These are phyloP conservation scores for Bovichtus variegatus DNA, from an alignment of 2,797 vertebrate genomes.

Conservation along the genomic window DNA sequence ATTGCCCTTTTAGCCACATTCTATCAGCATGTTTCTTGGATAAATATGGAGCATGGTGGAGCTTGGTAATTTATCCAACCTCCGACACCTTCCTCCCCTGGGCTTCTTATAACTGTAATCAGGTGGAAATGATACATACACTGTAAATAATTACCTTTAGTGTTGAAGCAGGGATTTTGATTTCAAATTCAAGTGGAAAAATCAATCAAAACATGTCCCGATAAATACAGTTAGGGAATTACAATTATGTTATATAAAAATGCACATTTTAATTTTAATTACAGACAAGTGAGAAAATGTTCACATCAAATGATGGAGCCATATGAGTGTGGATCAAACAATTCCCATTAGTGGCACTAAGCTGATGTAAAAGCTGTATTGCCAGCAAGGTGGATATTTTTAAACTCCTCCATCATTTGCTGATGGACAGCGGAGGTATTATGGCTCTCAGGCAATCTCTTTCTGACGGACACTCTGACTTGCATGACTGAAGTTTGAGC, in stretches of 20 bases:
- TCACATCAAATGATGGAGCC: constrained; percentile 73
- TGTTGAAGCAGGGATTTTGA: not conserved
- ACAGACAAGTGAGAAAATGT: constrained; percentile 68
- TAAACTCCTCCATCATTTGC: constrained; percentile 73
- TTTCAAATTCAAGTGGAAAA: constrained; percentile 15
- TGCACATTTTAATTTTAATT: constrained; percentile 73
- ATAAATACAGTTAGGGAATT: constrained; percentile 45
- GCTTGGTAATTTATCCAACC: constrained; percentile 3
- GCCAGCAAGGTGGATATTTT: constrained; percentile 67
- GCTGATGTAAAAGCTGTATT: constrained; percentile 76
- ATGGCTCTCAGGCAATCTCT: constrained; percentile 54
- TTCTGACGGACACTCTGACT: constrained; percentile 11
- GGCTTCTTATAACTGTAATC: constrained; percentile 18
- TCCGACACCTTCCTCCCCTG: not conserved
- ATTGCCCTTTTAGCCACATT: not conserved
- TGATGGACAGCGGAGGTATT: constrained; percentile 71
- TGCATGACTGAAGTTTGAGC: constrained; percentile 24
- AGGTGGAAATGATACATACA: not conserved
- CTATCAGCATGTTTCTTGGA: not conserved
- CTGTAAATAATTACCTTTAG: not conserved
- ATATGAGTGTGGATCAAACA: constrained; percentile 73
- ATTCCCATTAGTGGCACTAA: constrained; percentile 79
- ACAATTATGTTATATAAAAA: constrained; percentile 54
- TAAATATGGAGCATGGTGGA: not conserved
- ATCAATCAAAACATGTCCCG: constrained; percentile 1